phyloP scores from a whole-genome alignment of 2,888 invertebrate species.

The Trisateles emortualis region DNA sequence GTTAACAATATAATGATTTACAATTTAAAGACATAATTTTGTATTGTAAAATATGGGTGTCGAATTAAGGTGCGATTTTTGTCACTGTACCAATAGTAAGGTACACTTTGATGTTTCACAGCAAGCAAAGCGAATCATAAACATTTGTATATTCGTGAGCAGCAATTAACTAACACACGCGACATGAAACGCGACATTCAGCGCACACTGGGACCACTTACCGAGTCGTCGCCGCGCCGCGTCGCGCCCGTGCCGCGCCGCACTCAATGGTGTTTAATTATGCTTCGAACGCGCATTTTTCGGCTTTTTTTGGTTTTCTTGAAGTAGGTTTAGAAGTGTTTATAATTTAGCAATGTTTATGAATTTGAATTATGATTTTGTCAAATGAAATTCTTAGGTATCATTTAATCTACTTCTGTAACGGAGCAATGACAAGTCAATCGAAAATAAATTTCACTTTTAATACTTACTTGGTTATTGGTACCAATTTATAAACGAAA shows the following conservation, averaged over 20 bases:
- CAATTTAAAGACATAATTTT: too few species aligned
- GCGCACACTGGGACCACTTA: not conserved
- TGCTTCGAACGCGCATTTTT: not conserved
- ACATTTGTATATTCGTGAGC: slow-evolving; percentile 63
- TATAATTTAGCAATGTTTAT: not conserved
- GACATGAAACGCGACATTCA: slow-evolving; percentile 10
- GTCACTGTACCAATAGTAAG: slow-evolving; percentile 37
- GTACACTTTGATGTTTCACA: slow-evolving; percentile 68
- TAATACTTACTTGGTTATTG: too few species aligned
- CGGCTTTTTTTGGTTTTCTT: not conserved
- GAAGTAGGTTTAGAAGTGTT: not conserved
- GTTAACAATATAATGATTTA: too few species aligned
- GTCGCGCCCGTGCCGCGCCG: not conserved
- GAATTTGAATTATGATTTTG: not conserved
- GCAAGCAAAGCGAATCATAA: slow-evolving; percentile 66
- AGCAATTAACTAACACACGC: slow-evolving; percentile 56
- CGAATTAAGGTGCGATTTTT: too few species aligned
- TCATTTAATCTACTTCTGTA: too few species aligned
- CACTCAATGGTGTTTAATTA: slow-evolving; percentile 1
- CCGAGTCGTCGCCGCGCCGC: not conserved
- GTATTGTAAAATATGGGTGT: too few species aligned
- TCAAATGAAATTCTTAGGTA: too few species aligned
- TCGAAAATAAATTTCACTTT: too few species aligned
- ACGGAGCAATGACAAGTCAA: too few species aligned
- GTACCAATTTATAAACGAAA: too few species aligned